Base-by-base conservation (phyloP, 2,888 invertebrate species). In the Bellardia pandia region DNA sequence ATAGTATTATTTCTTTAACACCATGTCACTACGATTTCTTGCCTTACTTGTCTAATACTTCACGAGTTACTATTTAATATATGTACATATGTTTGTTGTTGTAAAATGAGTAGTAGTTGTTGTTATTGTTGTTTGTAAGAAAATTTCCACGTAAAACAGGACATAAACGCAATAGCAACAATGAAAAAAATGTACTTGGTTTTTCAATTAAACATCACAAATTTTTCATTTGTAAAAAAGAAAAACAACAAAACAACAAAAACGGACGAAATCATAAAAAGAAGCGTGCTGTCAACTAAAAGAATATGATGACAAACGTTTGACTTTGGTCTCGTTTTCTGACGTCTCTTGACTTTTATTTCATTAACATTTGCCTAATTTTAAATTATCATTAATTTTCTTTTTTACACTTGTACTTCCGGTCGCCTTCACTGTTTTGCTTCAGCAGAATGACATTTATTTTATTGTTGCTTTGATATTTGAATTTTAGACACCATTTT, bases 361-460 rank as follows among this genome's bases (percentile, higher is more conserved):
- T 86, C 80, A 84, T 86, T 86, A 80, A 77, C 72, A 84, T 86
- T 78, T 82, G 75, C 53, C 85, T 87, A 82, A 85, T 85, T 81
- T 87, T 42, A 82, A 85, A 82, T 85, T 82, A 75, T 82, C 87
- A 81, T 85, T 78, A 85, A 87, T 81, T 87, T 84, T 64, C 40
- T 42, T 68, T 69, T 69, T 53, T 33, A 56, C 45, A 60, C 53
- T 68, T 58, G 30, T 42, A 13, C 64, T 42, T 8, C 4, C 69
- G 6, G 16, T 16, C 6, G 37, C 3, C 30, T 56, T 66, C 51
- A 33, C 30, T 4, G 53, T 64, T 51, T 58, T 51, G 23, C 62
- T 56, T 53, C 3, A 64, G 5, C n/a, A 13, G 14, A 56, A 16
- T 58, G 42, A 56, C 16, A 69, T 83, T 82, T 80, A 83, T 83